These are phyloP conservation scores for Sericinus montela DNA, from an alignment of 2,888 invertebrate genomes.

Conservation along the genomic window DNA sequence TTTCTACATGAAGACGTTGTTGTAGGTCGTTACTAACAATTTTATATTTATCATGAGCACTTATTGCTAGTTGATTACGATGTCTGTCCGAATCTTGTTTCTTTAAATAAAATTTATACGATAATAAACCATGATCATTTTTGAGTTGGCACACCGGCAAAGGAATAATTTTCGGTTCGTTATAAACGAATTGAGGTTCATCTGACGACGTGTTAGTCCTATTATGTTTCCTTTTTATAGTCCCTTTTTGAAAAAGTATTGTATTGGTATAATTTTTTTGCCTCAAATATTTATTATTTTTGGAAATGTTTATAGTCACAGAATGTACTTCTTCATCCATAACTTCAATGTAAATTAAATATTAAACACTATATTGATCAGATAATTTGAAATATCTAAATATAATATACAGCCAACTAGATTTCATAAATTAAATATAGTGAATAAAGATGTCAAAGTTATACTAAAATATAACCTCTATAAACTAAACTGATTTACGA, in stretches of 20 bases:
- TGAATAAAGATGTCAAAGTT: no score
- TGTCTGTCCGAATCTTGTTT: conserved; percentile 36
- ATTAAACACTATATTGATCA: neutral
- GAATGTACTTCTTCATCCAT: conserved; percentile 34
- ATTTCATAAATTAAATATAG: conserved; percentile 15
- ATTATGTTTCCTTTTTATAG: neutral
- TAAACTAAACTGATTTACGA: conserved; percentile 23
- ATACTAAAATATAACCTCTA: no score
- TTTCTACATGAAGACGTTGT: conserved; percentile 36
- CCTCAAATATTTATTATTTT: conserved; percentile 28
- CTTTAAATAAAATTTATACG: conserved; percentile 46
- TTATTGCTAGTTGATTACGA: conserved; percentile 34
- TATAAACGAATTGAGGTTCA: conserved; percentile 30
- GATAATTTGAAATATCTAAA: conserved; percentile 5
- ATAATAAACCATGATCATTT: conserved; percentile 42
- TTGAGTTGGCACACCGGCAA: conserved; percentile 33
- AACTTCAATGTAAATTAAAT: conserved; percentile 20
- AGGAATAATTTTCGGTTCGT: conserved; percentile 33
- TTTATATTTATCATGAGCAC: conserved; percentile 46
- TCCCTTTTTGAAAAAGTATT: neutral
- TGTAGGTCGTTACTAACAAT: conserved; percentile 38
- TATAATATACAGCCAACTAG: conserved; percentile 34
- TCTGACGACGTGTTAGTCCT: conserved; percentile 28
- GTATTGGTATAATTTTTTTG: neutral
- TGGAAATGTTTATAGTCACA: conserved; percentile 38